These are phyloP conservation scores for Ricordea florida DNA, from an alignment of 92 coral and sea anemone species.

Conservation along the genomic window DNA sequence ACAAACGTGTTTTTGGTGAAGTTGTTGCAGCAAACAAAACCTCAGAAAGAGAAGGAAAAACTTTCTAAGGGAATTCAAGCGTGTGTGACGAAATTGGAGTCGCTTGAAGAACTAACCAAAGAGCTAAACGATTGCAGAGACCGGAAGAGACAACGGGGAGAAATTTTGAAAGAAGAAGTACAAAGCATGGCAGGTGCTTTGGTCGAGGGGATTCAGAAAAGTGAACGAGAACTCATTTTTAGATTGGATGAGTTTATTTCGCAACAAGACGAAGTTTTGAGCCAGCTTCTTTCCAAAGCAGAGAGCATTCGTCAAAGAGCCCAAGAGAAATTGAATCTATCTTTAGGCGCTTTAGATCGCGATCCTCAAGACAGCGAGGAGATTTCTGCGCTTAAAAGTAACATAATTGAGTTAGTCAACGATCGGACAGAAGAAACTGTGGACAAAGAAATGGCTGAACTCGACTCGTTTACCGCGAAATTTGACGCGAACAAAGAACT, in stretches of 20 bases:
- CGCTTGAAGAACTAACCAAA: constrained; percentile 61
- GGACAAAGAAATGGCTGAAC: constrained; percentile 54
- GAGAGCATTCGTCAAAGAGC: constrained; percentile 27
- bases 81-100: constrained; percentile 60
- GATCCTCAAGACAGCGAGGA: constrained; percentile 12
- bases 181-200: constrained; percentile 66
- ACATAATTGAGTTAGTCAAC: not conserved
- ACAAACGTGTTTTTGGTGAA: constrained; percentile 46
- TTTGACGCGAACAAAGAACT: constrained; percentile 72
- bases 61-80: constrained; percentile 61
- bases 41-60: constrained; percentile 49
- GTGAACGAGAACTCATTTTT: constrained; percentile 47
- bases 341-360: not conserved
- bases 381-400: constrained; percentile 14
- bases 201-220: constrained; percentile 47
- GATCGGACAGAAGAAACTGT: constrained; percentile 42
- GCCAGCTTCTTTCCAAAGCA: not conserved
- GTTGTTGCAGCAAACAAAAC: constrained; percentile 15
- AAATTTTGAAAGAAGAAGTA: constrained; percentile 56
- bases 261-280: constrained; percentile 48
- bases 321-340: not conserved
- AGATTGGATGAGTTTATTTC: constrained; percentile 60
- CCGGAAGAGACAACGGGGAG: constrained; percentile 53
- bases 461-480: constrained; percentile 55
- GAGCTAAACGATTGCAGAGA: constrained; percentile 57